Conservation (phyloP, 2,797 vertebrate species). For the Ctenopoma kingsleyae region DNA sequence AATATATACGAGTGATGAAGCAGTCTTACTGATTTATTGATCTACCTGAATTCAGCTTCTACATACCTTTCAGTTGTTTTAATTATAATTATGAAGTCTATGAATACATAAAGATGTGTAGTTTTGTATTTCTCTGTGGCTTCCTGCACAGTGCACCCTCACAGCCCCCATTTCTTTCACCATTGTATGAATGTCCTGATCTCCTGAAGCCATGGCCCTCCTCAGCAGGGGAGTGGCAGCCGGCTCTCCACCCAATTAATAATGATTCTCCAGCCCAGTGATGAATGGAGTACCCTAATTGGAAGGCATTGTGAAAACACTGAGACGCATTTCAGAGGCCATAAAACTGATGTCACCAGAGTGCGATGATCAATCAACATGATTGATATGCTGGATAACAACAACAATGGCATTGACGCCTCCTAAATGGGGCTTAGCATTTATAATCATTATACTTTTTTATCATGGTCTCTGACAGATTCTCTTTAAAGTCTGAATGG, state of each 20-base stretch:
- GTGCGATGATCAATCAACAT: constrained; percentile 86
- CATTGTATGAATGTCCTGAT: constrained; percentile 61
- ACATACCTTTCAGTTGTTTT: not conserved
- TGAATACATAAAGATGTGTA: constrained; percentile 47
- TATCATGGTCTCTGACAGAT: constrained; percentile 80
- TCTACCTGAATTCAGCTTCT: not conserved
- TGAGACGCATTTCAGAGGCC: constrained; percentile 84
- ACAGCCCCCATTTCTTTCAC: constrained; percentile 55
- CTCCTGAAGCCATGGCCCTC: constrained; percentile 70
- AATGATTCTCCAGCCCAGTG: constrained; percentile 84
- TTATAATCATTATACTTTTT: constrained; percentile 84
- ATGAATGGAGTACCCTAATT: constrained; percentile 88
- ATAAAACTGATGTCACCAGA: constrained; percentile 84
- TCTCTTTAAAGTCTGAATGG: constrained; percentile 78
- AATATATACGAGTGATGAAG: not conserved
- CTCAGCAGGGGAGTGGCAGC: constrained; percentile 84
- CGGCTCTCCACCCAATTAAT: constrained; percentile 86
- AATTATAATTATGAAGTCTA: not conserved
- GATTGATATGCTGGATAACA: constrained; percentile 85
- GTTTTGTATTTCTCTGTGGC: constrained; percentile 38
- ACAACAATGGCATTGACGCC: constrained; percentile 82
- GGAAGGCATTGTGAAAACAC: constrained; percentile 88
- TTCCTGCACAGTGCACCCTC: constrained; percentile 44
- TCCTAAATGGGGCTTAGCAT: constrained; percentile 82
- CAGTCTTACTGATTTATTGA: not conserved